Percentiles rank a stretch among this genome's conserved stretches.
Evolutionary conservation across 2,113 vertebrate genomes (phyloP).

Genomic region (Rana temporaria): DNA sequence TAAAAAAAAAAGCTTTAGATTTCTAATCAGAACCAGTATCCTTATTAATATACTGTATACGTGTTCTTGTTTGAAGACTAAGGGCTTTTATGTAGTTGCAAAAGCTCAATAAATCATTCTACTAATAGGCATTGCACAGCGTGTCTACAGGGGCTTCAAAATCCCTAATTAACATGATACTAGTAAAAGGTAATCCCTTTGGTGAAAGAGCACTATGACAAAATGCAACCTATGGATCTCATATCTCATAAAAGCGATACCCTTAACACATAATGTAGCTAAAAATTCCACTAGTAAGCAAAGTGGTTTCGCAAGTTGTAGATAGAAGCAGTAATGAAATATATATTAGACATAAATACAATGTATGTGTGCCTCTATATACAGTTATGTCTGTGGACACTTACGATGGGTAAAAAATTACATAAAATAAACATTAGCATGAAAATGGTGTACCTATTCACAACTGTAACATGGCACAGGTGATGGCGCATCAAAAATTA

Average conservation of each 20-base stretch:
- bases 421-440: no score
- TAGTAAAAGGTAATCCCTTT: slow-evolving; percentile 25
- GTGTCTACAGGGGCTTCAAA: neutral
- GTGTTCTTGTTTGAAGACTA: neutral
- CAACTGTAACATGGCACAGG: no score
- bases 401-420: no score
- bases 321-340: neutral
- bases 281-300: neutral
- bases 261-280: neutral
- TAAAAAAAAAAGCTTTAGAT: neutral
- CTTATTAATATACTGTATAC: neutral
- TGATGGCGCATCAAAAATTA: no score
- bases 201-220: neutral
- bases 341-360: no score
- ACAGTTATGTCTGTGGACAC: no score
- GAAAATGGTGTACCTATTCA: no score
- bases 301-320: neutral
- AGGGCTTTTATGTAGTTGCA: neutral
- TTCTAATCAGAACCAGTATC: neutral
- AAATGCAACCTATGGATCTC: slow-evolving; percentile 13
- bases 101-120: slow-evolving; percentile 30
- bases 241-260: neutral
- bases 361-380: no score
- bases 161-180: slow-evolving; percentile 18
- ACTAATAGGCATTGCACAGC: slow-evolving; percentile 18